Base-by-base conservation (phyloP, 2,113 vertebrate genomes). In the Genyomyrus donnyi region DNA sequence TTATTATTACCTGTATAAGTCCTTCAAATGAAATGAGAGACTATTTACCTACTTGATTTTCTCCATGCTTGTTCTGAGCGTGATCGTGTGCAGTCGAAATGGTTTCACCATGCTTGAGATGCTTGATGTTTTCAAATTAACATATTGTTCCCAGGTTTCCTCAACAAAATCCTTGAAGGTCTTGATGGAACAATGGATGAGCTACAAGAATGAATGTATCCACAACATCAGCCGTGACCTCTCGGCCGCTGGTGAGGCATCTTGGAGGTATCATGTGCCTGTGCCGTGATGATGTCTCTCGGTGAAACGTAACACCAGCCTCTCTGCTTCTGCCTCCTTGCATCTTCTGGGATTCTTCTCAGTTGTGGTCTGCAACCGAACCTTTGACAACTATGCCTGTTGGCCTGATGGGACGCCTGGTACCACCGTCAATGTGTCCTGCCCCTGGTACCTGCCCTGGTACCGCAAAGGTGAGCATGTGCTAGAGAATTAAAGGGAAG, bases 361-460 rank as follows among this genome's bases (percentile, higher is more conserved):
- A 98, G 98, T 96, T 90, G 93, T 96, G 91, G 97, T 98, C 93
- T 99, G 98, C 94, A 99, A 98, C 94, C 95, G 97, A 89, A 98
- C 97, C 0, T 98, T 99, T 89, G 98, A 99, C 19, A 94, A 96
- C 42, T 99, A 98, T 1, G 97, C 96, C 88, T 99, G 98, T 93
- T 99, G 98, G 98, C 97, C 98, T 0, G 98, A 99, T 17, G 97
- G 96, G 77, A 90, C 93, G 3, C 96, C 97, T 0, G 97, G 97
- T 90, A 95, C 96, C 31, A 96, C 94, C 0, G 96, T 98, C 92
- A 98, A 98, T 27, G 97, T 98, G 58, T 98, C 97, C 91, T 99
- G 98, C 91, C 98, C 98, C n/a, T 97, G 97, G 97, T 99, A 98
- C 90, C 95, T 99, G 42, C 98, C 98, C 80, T 98, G 97, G 97